These are phyloP conservation scores for Drosophila rellima DNA, from an alignment of 2,888 invertebrate genomes.

Conservation along the genomic window DNA sequence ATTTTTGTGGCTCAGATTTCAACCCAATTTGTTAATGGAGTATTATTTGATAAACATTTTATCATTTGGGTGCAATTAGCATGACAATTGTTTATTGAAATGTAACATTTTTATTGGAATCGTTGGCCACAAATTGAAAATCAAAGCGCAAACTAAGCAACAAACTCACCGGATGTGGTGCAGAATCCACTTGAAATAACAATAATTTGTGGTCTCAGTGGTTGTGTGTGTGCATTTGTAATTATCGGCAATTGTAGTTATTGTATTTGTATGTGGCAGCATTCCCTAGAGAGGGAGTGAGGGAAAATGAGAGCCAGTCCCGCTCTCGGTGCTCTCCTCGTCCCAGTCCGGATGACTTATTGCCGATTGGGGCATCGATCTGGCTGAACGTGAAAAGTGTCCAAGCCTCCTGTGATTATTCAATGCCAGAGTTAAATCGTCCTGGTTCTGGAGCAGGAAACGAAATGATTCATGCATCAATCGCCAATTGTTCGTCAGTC, in stretches of 20 bases:
- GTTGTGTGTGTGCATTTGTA: constrained; percentile 40
- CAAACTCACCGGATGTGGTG: constrained; percentile 50
- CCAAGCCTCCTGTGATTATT: neutral
- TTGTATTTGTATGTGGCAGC: constrained; percentile 7
- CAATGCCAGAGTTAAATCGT: neutral
- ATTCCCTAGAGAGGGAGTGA: neutral
- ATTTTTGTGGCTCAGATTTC: constrained; percentile 60
- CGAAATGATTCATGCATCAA: neutral
- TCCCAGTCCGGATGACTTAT: neutral
- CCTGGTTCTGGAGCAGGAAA: neutral
- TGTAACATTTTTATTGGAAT: constrained; percentile 24
- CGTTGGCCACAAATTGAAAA: constrained; percentile 24
- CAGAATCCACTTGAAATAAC: constrained; percentile 56
- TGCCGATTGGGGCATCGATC: neutral
- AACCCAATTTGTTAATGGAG: constrained; percentile 48
- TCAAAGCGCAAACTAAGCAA: constrained; percentile 44
- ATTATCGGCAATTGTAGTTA: constrained; percentile 49
- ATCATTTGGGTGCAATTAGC: constrained; percentile 63
- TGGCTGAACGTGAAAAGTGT: neutral
- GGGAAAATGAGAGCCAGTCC: neutral
- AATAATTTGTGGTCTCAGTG: constrained; percentile 53
- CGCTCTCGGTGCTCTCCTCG: neutral
- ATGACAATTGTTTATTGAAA: constrained; percentile 40
- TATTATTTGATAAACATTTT: constrained; percentile 57
- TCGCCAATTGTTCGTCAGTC: neutral